Conservation (phyloP, 2,797 vertebrate species). For the Setipinna tenuifilis region DNA sequence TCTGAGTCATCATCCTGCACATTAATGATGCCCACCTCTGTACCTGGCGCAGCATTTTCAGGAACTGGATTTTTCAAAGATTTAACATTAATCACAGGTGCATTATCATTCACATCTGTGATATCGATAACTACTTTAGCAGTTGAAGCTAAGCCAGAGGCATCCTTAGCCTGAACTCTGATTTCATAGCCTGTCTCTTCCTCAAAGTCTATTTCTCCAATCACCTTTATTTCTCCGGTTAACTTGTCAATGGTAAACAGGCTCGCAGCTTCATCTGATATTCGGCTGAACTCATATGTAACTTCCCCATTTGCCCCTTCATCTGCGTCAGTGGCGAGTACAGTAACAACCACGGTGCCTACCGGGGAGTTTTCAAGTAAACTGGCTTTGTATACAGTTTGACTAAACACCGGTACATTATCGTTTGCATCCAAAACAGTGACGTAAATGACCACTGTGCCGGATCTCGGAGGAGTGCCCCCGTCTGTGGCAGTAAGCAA, state of each 20-base stretch:
- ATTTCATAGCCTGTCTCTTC: conserved; percentile 64
- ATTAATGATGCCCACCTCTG: conserved; percentile 51
- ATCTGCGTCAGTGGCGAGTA: neutral
- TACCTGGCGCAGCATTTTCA: conserved; percentile 60
- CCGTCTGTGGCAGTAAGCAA: neutral
- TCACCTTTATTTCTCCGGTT: neutral
- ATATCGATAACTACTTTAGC: conserved; percentile 68
- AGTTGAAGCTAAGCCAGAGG: conserved; percentile 66
- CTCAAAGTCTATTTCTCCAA: neutral
- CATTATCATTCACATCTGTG: conserved; percentile 81
- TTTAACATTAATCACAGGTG: conserved; percentile 69
- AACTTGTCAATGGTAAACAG: neutral
- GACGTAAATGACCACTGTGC: neutral
- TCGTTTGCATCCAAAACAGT: neutral
- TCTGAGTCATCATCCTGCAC: conserved; percentile 54
- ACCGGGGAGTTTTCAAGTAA: neutral
- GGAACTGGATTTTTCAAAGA: conserved; percentile 69
- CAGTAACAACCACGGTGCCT: neutral
- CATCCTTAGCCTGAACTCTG: conserved; percentile 73
- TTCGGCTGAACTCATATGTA: neutral
- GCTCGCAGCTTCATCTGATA: neutral
- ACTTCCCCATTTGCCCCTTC: neutral
- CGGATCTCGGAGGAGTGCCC: neutral
- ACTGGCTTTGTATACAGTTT: neutral
- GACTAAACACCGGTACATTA: neutral